These are phyloP conservation scores for Ophion costatus DNA, from an alignment of 2,888 invertebrate species.

Conservation along the genomic window DNA sequence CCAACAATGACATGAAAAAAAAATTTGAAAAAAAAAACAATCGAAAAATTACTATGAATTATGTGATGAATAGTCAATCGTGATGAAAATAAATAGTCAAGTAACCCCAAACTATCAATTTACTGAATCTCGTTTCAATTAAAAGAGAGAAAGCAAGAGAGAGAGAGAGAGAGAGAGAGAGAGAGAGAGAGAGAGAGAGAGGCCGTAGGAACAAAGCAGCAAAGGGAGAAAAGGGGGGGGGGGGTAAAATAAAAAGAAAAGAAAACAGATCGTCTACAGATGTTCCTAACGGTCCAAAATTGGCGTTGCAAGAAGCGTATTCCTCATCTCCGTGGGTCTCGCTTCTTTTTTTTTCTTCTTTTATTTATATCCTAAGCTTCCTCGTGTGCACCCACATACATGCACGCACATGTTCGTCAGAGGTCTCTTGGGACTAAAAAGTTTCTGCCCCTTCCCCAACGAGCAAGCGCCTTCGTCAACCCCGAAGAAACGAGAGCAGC, in stretches of 20 bases:
- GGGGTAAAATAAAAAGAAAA: background rate
- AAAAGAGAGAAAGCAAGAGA: too few species aligned
- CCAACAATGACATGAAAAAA: too few species aligned
- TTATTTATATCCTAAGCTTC: background rate
- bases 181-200: too few species aligned
- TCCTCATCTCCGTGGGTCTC: conserved; percentile 8
- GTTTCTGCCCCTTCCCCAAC: conserved; percentile 18
- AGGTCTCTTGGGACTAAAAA: conserved; percentile 42
- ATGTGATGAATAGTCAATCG: too few species aligned
- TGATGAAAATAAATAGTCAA: too few species aligned
- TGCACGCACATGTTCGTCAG: conserved; percentile 11
- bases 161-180: too few species aligned
- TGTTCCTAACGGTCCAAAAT: conserved; percentile 36
- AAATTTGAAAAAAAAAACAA: too few species aligned
- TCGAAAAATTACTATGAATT: too few species aligned
- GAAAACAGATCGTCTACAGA: conserved; percentile 42
- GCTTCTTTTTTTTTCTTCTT: conserved; percentile 25
- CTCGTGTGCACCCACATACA: background rate
- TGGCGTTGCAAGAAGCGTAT: conserved; percentile 29
- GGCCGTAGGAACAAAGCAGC: background rate
- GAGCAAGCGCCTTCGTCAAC: background rate
- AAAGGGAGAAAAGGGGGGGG: background rate
- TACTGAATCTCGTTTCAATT: too few species aligned
- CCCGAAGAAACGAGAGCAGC: conserved; percentile 57
- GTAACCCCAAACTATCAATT: too few species aligned